Percentiles rank a stretch among this genome's conserved stretches.
Conservation (phyloP, 2,888 invertebrate species). For the Chironomus tentans region DNA sequence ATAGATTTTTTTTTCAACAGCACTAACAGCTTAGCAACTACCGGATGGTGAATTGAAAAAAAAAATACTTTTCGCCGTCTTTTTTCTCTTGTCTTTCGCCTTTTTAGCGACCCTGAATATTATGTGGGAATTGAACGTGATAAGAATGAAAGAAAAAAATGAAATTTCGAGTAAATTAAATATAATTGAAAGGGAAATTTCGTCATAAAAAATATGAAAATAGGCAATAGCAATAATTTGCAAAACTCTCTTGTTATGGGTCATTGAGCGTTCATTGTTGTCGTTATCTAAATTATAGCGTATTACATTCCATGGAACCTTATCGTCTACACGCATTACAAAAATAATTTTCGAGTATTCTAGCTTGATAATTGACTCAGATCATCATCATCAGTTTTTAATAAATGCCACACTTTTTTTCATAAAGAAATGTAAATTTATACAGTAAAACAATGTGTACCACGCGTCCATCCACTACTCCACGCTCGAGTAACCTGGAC, state of each 20-base stretch:
- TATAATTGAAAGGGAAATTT: constrained; percentile 1
- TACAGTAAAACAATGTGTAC: neutral
- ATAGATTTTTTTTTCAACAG: neutral
- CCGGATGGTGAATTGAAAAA: neutral
- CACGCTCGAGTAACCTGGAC: constrained; percentile 14
- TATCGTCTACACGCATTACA: neutral
- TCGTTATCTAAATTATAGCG: neutral
- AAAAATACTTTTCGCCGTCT: neutral
- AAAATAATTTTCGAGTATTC: neutral
- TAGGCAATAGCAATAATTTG: neutral
- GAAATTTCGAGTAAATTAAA: neutral
- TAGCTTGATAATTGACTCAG: neutral
- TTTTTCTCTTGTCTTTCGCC: neutral
- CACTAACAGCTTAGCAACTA: neutral
- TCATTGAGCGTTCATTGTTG: neutral
- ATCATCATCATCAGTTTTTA: neutral
- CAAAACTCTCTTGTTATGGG: neutral
- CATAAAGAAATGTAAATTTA: constrained; percentile 13
- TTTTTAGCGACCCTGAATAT: neutral
- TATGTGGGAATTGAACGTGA: neutral
- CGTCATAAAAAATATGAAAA: neutral
- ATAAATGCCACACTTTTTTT: neutral
- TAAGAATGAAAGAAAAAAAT: neutral
- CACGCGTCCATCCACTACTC: constrained; percentile 1
- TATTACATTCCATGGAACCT: neutral